phyloP scores from a whole-genome alignment of 2,113 vertebrate species.

The Heptranchias perlo region DNA sequence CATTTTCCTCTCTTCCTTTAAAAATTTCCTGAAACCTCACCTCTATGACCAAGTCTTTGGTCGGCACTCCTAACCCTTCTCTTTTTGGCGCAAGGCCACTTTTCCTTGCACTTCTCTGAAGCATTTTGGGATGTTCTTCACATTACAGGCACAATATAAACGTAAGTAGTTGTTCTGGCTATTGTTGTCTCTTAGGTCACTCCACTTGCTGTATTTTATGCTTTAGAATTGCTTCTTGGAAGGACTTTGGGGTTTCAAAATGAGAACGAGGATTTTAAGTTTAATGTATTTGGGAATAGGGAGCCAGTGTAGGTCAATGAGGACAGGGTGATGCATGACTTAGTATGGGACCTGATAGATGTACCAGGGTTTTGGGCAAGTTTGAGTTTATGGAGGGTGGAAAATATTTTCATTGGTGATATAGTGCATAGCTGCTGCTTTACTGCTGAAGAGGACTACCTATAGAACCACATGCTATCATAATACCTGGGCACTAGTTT shows the following conservation, averaged over 20 bases:
- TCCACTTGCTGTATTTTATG: not conserved
- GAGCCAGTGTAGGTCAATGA: not conserved
- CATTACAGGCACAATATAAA: not conserved
- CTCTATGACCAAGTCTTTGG: not conserved
- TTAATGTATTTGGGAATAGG: not conserved
- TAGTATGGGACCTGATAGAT: not conserved
- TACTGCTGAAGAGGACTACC: not conserved
- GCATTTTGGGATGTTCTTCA: not conserved
- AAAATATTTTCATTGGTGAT: not conserved
- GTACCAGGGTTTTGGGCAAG: not conserved
- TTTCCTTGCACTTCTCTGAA: not conserved
- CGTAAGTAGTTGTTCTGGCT: not conserved
- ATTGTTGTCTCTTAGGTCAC: not conserved
- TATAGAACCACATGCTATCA: not conserved
- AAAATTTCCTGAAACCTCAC: not conserved
- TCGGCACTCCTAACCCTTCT: not conserved
- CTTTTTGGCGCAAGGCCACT: not conserved
- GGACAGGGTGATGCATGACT: not conserved
- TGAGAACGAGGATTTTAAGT: not conserved
- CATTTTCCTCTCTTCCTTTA: not conserved
- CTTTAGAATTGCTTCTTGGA: not conserved
- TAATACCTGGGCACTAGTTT: not conserved
- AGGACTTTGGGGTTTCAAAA: not conserved
- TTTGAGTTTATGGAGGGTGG: not conserved
- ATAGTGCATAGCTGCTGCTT: not conserved